Evolutionary conservation across 2,888 invertebrate species (phyloP), one percentile per base, ranked within the genome.

Genomic region (Petrolisthes cinctipes): DNA sequence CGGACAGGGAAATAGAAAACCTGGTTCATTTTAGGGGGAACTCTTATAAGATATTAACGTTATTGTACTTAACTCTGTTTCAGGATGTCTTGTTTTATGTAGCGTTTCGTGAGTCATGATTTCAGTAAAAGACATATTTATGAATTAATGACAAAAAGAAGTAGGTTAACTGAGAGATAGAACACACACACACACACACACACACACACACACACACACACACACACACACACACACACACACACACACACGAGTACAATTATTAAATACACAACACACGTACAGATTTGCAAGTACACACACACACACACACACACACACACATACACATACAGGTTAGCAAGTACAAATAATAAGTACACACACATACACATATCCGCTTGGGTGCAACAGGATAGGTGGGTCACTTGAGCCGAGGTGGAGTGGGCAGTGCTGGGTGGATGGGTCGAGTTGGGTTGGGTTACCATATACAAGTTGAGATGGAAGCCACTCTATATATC

Each of bases 161-260:
- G 20, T 17, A 68, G 4, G 20, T 68, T 68, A n/a, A 9, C 9
- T 9, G 20, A 73, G 73, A 11, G 6, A 6, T 1, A 14, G 7
- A 7, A 20, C 37, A 78, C 78, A 78, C 51, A 78, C 78, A 78
- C 76, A 76, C 76, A 78, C 78, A 78, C 76, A 76, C 76, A 78
- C 78, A 78, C 76, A 76, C 76, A 78, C 78, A 78, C 76, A 76
- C 76, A 78, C 78, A 78, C 76, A 76, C 76, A 78, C 78, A 78
- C 51, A 20, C 37, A 78, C 78, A 78, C 51, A 20, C 37, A 78
- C 78, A 78, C 51, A 20, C 37, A 78, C 78, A 78, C 51, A 20
- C 37, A 78, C 78, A 78, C 51, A 78, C 78, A 78, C 76, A 76
- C 76, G 37, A 37, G 37, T 37, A 37, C 37, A 37, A 37, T 37